Evolutionary conservation across 2,113 vertebrate genomes (phyloP), one percentile per base, ranked within the genome.

Genomic region (Saccopteryx bilineata): DNA sequence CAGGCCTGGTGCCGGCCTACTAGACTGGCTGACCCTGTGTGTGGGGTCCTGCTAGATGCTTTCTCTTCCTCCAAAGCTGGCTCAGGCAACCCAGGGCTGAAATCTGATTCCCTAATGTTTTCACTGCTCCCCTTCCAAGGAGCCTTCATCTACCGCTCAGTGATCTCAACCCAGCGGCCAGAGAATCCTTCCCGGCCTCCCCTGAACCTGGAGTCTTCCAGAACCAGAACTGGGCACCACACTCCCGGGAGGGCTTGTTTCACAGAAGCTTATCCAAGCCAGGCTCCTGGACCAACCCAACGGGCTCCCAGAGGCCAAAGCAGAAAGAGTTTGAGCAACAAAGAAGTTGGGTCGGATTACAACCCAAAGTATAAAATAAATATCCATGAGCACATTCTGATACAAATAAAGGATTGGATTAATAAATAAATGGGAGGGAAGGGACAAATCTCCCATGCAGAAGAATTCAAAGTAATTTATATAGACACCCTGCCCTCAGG

Each of bases 11-110:
- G 7, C n/a, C 85, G 19, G 46, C 50, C 84, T 58, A 1, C 39
- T 7, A 52, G 66, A n/a, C 1, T 31, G 0, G 2, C 26, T 24
- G 46, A 69, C 23, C 1, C 50, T 0, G 1, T 18, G 23, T 46
- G 33, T 18, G 3, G 14, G 17, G 23, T 26, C 54, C 21, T 1
- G 0, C 28, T 23, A 54, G 15, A 8, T 4, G 13, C 9, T 12
- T 61, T 24, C 19, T 56, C 63, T 46, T 52, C 63, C 65, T 91
- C 66, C 65, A 33, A 6, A 74, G 11, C 31, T n/a, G 63, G 66
- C 46, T 31, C 54, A 19, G 18, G 28, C 7, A 24, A 21, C 13
- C 21, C 28, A 23, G 39, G 0, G 46, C 19, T 7, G 13, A 33
- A 6, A 9, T 14, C 46, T 12, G 52, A 19, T 26, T 28, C 87